Percentiles rank a stretch among this genome's conserved stretches.
Evolutionary conservation across 1,140 invertebrate species (phyloP).

Genomic region (Notospermus geniculatus): DNA sequence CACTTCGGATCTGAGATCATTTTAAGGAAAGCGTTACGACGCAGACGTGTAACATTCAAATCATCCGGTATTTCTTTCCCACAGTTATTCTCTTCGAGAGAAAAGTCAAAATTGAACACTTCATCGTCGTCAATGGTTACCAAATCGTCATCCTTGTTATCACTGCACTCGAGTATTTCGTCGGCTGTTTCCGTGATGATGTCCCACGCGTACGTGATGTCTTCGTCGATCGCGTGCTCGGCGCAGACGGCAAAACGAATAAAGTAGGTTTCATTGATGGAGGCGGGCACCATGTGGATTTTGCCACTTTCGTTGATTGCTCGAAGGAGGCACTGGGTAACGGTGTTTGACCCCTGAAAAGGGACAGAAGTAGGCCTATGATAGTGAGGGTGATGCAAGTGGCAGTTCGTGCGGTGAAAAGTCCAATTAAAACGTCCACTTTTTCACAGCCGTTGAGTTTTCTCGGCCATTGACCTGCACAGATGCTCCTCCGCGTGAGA

Average conservation of each 20-base stretch:
- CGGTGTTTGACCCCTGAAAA: slow-evolving; percentile 74
- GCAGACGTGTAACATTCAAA: slow-evolving; percentile 31
- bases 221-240: slow-evolving; percentile 81
- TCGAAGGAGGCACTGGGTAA: slow-evolving; percentile 92
- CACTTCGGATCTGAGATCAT: slow-evolving; percentile 95
- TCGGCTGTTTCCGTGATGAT: slow-evolving; percentile 81
- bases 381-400: neutral
- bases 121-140: slow-evolving; percentile 12
- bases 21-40: slow-evolving; percentile 89
- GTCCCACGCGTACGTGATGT: slow-evolving; percentile 88
- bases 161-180: slow-evolving; percentile 64
- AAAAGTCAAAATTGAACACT: slow-evolving; percentile 33
- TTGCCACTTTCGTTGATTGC: slow-evolving; percentile 94
- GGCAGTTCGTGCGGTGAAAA: neutral
- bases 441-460: neutral
- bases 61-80: neutral
- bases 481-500: too few species aligned
- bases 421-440: neutral
- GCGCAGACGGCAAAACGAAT: slow-evolving; percentile 92
- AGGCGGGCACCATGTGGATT: slow-evolving; percentile 95
- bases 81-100: slow-evolving; percentile 38
- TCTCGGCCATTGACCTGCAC: too few species aligned
- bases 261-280: slow-evolving; percentile 78
- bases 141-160: slow-evolving; percentile 41
- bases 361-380: neutral